Conservation (phyloP, 2,797 vertebrate genomes). For the Poeciliopsis infans region DNA sequence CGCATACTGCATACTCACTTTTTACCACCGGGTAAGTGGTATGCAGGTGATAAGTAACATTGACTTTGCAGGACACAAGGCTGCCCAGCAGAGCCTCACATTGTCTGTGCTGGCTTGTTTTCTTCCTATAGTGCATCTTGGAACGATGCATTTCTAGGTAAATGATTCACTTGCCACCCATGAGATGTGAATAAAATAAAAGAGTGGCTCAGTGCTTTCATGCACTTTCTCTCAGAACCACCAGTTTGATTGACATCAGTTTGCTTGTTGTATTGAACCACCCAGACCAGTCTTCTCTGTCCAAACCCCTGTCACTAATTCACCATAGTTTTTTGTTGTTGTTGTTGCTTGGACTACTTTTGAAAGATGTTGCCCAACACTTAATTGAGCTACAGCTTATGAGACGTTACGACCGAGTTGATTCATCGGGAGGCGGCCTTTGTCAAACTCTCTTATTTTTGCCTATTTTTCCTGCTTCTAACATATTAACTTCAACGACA, state of each 20-base stretch:
- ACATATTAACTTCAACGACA: background rate
- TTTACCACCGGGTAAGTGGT: background rate
- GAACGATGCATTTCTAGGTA: background rate
- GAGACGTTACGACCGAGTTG: background rate
- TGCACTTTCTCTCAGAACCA: background rate
- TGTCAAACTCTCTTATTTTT: background rate
- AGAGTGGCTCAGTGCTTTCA: background rate
- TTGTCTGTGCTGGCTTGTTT: background rate
- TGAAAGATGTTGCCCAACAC: background rate
- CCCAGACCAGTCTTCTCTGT: background rate
- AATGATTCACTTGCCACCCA: background rate
- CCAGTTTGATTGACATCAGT: background rate
- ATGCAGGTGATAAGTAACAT: background rate
- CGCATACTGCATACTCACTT: background rate
- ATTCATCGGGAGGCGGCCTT: background rate
- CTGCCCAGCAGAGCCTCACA: background rate
- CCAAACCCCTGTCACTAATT: background rate
- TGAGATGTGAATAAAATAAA: background rate
- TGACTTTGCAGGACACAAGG: background rate
- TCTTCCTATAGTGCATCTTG: background rate
- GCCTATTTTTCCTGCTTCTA: background rate
- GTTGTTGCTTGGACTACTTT: background rate
- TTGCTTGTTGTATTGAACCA: background rate
- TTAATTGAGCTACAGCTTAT: background rate
- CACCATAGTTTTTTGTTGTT: background rate